Conservation (phyloP, 92 coral and sea anemone genomes). For the Hydrozoanthus gracilis region DNA sequence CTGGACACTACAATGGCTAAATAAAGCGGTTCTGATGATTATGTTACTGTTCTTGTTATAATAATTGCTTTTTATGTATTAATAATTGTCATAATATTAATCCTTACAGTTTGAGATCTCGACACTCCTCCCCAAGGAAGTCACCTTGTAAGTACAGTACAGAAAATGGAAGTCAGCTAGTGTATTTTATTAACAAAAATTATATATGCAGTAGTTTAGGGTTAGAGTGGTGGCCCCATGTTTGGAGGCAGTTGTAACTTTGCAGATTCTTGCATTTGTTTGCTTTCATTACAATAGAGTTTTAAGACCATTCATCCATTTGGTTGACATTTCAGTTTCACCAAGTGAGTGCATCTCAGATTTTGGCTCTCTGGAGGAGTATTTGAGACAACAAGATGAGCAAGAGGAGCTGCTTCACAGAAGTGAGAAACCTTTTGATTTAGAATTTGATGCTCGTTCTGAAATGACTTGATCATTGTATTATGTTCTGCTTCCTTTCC, state of each 20-base stretch:
- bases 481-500: too few species aligned
- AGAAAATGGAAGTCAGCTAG: not conserved
- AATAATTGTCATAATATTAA: too few species aligned
- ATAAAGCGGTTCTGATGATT: too few species aligned
- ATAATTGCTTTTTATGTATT: not conserved
- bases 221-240: too few species aligned
- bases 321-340: conserved; percentile 55
- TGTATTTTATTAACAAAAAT: too few species aligned
- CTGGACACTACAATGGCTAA: too few species aligned
- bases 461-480: too few species aligned
- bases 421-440: conserved; percentile 54
- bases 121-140: conserved; percentile 89
- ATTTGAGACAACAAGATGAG: conserved; percentile 82
- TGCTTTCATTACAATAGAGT: not conserved
- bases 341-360: conserved; percentile 92
- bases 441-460: too few species aligned
- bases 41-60: not conserved
- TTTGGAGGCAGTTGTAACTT: too few species aligned
- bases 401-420: conserved; percentile 77
- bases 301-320: not conserved
- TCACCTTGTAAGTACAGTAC: conserved; percentile 86
- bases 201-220: too few species aligned
- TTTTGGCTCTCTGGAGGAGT: conserved; percentile 76
- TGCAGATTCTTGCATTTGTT: not conserved
- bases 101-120: conserved; percentile 62